Evolutionary conservation across 2,113 vertebrate species (phyloP), one percentile per base, ranked within the genome.

Genomic region (Verasper variegatus): DNA sequence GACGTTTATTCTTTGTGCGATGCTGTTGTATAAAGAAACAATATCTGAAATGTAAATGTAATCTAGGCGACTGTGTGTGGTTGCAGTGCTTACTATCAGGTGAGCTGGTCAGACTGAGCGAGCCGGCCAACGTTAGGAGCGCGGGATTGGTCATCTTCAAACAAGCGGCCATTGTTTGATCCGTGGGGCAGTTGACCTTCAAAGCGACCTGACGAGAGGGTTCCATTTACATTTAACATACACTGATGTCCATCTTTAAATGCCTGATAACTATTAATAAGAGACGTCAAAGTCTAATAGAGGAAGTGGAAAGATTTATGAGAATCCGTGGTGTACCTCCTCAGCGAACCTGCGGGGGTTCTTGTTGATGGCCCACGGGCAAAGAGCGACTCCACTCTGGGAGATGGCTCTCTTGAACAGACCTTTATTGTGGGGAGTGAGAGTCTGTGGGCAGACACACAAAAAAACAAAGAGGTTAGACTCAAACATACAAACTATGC

Each of bases 401-500:
- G 96, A 97, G 88, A 99, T 98, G 81, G 96, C 97, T 86, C 97
- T 93, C 71, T 86, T 95, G 89, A 98, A 86, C 76, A 98, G 64
- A 1, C 97, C 97, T 70, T 95, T 96, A 91, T 96, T 99, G 90
- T 97, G 90, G 0, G 97, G 98, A 9, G 91, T 89, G 47, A 99
- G 82, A 0, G 56, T 97, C 97, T 99, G 26, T 49, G 4, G 42
- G 5, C 23, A 17, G 12, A 69, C 14, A 71, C 14, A 31, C 12
- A n/a, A 4, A 47, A 40, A 27, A 26, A 18, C 26, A 63, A 18
- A 20, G 0, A 55, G 14, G 5, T 31, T 56, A 17, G 11, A 71
- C 13, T 67, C 0, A 31, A 9, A 51, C 27, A 20, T 3, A 37
- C 0, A 66, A 40, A 12, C 26, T n/a, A 2, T 31, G 26, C 26